Percentiles rank a stretch among this genome's conserved stretches.
Conservation (phyloP, 2,113 vertebrate species). For the Telmatochromis brachygnathus region DNA sequence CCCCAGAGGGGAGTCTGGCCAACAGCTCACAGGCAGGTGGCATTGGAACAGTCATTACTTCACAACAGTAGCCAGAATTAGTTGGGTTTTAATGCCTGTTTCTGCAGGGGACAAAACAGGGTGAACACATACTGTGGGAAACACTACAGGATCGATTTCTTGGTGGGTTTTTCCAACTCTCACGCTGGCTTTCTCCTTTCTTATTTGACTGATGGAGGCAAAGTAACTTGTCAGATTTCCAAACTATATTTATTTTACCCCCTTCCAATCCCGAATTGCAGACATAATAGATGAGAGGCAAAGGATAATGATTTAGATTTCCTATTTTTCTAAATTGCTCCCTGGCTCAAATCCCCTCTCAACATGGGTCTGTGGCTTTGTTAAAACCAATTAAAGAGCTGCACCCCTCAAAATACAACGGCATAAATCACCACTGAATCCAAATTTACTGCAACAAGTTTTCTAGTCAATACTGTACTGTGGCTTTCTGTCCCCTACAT, state of each 20-base stretch:
- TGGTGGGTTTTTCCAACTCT: conserved; percentile 10
- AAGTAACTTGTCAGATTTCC: conserved; percentile 45
- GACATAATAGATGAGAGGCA: conserved; percentile 43
- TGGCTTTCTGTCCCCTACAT: neutral
- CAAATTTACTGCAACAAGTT: conserved; percentile 8
- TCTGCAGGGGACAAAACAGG: conserved; percentile 48
- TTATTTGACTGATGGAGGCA: conserved; percentile 34
- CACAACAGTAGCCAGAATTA: conserved; percentile 57
- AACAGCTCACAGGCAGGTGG: conserved; percentile 58
- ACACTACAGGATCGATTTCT: conserved; percentile 54
- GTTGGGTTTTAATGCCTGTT: conserved; percentile 38
- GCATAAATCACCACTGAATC: conserved; percentile 22
- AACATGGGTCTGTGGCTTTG: neutral
- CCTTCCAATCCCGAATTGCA: conserved; percentile 29
- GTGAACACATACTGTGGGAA: conserved; percentile 50
- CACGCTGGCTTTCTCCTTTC: conserved; percentile 42
- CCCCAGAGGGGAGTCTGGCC: conserved; percentile 54
- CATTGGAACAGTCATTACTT: conserved; percentile 66
- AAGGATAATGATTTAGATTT: conserved; percentile 46
- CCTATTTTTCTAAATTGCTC: conserved; percentile 41
- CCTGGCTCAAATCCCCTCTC: neutral
- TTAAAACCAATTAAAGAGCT: conserved; percentile 9
- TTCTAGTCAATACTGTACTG: conserved; percentile 23
- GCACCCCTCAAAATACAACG: neutral
- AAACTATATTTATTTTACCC: conserved; percentile 39